Evolutionary conservation across 1,140 invertebrate genomes (phyloP).

Genomic region (Drosophila bocqueti): DNA sequence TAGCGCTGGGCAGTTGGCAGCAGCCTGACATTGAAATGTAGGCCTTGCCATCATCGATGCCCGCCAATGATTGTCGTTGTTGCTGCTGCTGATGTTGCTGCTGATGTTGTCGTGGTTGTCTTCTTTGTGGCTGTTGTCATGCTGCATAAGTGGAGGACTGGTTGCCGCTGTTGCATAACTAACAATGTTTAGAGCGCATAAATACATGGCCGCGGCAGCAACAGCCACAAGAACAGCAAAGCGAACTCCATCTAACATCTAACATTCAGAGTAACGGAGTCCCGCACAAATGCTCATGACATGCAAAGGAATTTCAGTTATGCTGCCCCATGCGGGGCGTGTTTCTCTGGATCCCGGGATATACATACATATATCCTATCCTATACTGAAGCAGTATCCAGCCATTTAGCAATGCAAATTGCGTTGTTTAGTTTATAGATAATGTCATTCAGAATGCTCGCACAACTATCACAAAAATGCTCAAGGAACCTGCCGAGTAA

Average conservation of each 20-base stretch:
- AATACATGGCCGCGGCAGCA: conserved; percentile 65
- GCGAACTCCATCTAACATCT: conserved; percentile 54
- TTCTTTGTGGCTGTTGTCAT: conserved; percentile 57
- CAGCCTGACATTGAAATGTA: conserved; percentile 78
- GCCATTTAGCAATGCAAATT: conserved; percentile 80
- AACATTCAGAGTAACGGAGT: conserved; percentile 71
- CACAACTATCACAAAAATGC: conserved; percentile 67
- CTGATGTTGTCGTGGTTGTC: conserved; percentile 60
- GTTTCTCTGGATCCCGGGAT: conserved; percentile 17
- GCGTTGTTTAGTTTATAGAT: conserved; percentile 76
- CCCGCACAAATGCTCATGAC: conserved; percentile 77
- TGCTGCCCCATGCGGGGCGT: conserved; percentile 55
- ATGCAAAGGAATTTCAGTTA: conserved; percentile 77
- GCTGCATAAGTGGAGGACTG: conserved; percentile 50
- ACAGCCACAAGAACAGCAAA: conserved; percentile 21
- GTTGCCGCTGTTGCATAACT: conserved; percentile 70
- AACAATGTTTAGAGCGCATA: conserved; percentile 79
- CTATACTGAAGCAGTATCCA: conserved; percentile 8
- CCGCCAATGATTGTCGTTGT: conserved; percentile 77
- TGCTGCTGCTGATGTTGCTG: conserved; percentile 23
- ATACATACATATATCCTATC: background rate
- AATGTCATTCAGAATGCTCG: conserved; percentile 77
- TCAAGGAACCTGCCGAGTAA: conserved; percentile 45
- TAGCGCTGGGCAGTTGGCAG: conserved; percentile 75
- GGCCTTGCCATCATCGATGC: conserved; percentile 76